Evolutionary conservation across 2,888 invertebrate species (phyloP).

Genomic region (Phymatocera aterrima): DNA sequence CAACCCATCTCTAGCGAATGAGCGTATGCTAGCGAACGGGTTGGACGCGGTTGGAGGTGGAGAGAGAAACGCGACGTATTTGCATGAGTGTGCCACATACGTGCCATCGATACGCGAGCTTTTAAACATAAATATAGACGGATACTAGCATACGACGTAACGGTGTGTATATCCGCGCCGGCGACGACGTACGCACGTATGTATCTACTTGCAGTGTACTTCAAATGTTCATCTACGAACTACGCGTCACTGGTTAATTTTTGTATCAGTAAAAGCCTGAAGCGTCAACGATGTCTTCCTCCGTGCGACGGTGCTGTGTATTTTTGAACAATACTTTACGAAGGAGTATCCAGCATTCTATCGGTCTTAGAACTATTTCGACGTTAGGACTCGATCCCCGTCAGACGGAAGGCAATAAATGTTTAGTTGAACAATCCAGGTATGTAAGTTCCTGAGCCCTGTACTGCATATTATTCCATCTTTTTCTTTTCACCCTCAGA

Average conservation of each 20-base stretch:
- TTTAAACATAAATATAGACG: too few species aligned
- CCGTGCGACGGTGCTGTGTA: conserved; percentile 20
- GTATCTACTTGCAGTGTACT: not conserved
- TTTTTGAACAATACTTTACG: conserved; percentile 16
- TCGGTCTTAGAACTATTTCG: not conserved
- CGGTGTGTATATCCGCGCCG: not conserved
- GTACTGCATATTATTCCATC: not conserved
- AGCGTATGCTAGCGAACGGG: not conserved
- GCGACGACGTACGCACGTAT: too few species aligned
- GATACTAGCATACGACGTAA: too few species aligned
- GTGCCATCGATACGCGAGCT: not conserved
- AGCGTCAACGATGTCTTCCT: conserved; percentile 33
- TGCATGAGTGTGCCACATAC: too few species aligned
- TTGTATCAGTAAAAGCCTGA: conserved; percentile 6
- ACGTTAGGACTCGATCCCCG: not conserved
- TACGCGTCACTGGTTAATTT: conserved; percentile 1
- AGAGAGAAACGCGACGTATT: too few species aligned
- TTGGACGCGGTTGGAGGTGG: too few species aligned
- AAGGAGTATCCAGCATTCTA: conserved; percentile 12
- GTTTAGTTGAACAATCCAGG: conserved; percentile 11
- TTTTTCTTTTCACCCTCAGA: not conserved
- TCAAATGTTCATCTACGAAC: not conserved
- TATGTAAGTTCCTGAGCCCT: not conserved
- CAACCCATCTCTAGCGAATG: not conserved
- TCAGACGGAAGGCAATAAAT: not conserved